phyloP scores from a whole-genome alignment of 2,888 invertebrate species.

The Epinotia demarniana region DNA sequence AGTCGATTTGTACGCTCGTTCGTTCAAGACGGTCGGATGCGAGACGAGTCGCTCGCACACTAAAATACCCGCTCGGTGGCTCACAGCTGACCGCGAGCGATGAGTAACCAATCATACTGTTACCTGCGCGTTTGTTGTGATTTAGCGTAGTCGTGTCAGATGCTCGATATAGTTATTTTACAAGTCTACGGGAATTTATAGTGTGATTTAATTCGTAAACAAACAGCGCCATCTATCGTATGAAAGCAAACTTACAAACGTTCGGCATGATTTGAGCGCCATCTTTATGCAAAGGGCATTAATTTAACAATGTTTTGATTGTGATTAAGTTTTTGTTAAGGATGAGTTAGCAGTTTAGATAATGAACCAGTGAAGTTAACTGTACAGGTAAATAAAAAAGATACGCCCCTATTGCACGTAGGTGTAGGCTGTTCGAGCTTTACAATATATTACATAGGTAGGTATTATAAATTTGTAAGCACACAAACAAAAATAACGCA shows the following conservation, averaged over 20 bases:
- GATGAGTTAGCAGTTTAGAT: constrained; percentile 1
- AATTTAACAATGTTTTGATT: constrained; percentile 23
- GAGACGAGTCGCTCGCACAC: constrained; percentile 60
- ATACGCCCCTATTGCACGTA: no score
- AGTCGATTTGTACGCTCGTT: constrained; percentile 29
- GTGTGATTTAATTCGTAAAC: background rate
- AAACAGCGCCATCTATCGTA: constrained; percentile 1
- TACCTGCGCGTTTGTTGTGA: constrained; percentile 3
- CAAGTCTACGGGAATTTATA: background rate
- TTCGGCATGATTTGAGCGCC: constrained; percentile 4
- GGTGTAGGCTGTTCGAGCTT: no score
- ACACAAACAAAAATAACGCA: no score
- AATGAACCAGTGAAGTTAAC: background rate
- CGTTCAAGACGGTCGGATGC: constrained; percentile 50
- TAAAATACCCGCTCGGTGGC: constrained; percentile 64
- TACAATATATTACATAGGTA: no score
- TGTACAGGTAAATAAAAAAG: background rate
- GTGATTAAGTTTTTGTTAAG: constrained; percentile 17
- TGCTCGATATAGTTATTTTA: background rate
- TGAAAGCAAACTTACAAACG: background rate
- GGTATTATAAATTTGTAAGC: no score
- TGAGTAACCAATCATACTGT: constrained; percentile 11
- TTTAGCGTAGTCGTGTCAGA: constrained; percentile 1
- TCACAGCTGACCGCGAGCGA: constrained; percentile 35
- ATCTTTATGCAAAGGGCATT: background rate